A percentile compares a stretch with the other conserved stretches of the same genome.
phyloP scores from a whole-genome alignment of 1,140 invertebrate species.

The Pseudobourletiella spinata region DNA sequence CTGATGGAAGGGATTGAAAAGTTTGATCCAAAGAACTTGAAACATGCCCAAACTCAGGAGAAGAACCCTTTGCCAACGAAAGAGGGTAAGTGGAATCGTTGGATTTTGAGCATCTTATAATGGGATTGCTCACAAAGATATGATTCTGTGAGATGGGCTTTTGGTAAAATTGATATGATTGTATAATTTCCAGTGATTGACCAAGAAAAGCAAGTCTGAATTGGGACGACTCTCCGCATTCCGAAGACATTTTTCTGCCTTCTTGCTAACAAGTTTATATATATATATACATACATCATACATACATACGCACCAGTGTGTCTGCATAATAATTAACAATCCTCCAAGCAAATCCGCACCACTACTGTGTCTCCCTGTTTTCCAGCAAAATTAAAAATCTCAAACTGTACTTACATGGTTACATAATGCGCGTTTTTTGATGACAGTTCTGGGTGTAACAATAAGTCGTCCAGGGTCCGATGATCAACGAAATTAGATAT shows the following conservation, averaged over 20 bases:
- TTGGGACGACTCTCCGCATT: not conserved
- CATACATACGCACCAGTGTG: too few species aligned
- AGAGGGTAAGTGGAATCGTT: conserved; percentile 55
- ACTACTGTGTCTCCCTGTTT: too few species aligned
- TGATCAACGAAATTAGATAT: too few species aligned
- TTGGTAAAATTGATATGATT: too few species aligned
- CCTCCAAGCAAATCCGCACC: too few species aligned
- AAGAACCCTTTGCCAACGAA: conserved; percentile 79
- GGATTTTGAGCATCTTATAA: not conserved
- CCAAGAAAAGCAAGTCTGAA: conserved; percentile 30
- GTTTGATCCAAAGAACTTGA: conserved; percentile 73
- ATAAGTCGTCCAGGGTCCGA: too few species aligned
- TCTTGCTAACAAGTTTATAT: conserved; percentile 4
- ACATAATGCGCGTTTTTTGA: too few species aligned
- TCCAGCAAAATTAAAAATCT: too few species aligned
- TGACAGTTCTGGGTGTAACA: too few species aligned
- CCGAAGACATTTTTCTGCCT: not conserved
- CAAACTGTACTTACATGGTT: not conserved
- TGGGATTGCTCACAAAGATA: not conserved
- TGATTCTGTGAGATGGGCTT: too few species aligned
- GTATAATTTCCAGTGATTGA: conserved; percentile 30
- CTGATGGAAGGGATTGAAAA: conserved; percentile 79
- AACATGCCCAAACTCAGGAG: conserved; percentile 79
- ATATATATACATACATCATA: too few species aligned
- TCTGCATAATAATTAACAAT: too few species aligned